These are phyloP conservation scores for Perca schrenkii DNA, from an alignment of 2,113 vertebrate species.

Conservation along the genomic window DNA sequence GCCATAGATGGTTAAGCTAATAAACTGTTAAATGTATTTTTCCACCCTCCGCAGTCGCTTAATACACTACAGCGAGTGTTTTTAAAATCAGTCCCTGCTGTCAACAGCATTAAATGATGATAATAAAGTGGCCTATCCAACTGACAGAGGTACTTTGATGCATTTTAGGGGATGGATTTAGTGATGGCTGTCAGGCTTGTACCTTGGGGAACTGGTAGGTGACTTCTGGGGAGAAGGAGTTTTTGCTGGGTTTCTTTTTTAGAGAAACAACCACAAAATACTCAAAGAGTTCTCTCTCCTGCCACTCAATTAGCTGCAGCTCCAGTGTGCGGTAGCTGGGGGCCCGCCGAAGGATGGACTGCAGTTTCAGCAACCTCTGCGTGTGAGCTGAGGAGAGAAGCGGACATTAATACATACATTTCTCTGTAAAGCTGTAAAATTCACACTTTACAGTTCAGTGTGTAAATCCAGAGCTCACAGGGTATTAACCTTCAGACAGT, in stretches of 20 bases:
- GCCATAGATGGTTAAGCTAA: background rate
- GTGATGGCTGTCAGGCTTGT: conserved; percentile 22
- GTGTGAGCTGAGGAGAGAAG: conserved; percentile 89
- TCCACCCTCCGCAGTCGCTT: background rate
- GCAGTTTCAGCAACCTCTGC: conserved; percentile 94
- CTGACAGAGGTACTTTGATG: background rate
- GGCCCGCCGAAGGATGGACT: conserved; percentile 94
- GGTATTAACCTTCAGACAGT: background rate
- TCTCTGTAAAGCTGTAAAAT: background rate
- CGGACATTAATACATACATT: background rate
- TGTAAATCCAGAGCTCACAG: background rate
- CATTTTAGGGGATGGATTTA: background rate
- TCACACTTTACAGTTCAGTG: background rate
- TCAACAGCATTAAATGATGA: conserved; percentile 9
- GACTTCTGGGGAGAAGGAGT: conserved; percentile 94
- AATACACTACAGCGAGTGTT: background rate
- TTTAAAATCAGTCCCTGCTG: background rate
- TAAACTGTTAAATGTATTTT: background rate
- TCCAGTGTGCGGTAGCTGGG: conserved; percentile 98
- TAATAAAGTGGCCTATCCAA: background rate
- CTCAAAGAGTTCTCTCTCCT: conserved; percentile 97
- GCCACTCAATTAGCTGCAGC: conserved; percentile 98
- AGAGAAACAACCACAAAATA: conserved; percentile 98
- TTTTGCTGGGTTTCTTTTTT: conserved; percentile 97
- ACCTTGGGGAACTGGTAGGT: conserved; percentile 99